phyloP scores from a whole-genome alignment of 2,888 invertebrate genomes.

The Sclerodermus sp. region DNA sequence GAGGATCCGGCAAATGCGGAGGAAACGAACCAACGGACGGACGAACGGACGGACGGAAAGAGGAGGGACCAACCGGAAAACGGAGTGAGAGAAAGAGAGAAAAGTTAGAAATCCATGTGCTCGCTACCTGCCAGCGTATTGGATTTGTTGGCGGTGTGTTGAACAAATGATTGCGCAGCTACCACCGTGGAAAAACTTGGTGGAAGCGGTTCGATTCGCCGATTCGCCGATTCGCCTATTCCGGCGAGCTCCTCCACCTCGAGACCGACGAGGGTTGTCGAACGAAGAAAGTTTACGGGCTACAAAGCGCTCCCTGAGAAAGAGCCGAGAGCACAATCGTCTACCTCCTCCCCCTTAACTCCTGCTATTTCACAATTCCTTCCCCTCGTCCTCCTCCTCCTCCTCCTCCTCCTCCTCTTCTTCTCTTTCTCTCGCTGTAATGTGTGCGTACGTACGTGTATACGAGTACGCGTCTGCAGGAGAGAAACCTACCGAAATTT shows the following conservation, averaged over 20 bases:
- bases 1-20: slow-evolving; percentile 5
- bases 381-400: not conserved
- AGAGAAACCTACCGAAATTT: slow-evolving; percentile 11
- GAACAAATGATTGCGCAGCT: slow-evolving; percentile 52
- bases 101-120: slow-evolving; percentile 23
- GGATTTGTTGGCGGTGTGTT: slow-evolving; percentile 54
- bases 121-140: slow-evolving; percentile 33
- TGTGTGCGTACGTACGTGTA: slow-evolving; percentile 2
- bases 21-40: slow-evolving; percentile 1
- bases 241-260: slow-evolving; percentile 20
- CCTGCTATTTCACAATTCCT: not conserved
- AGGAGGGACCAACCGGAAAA: not conserved
- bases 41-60: too few species aligned
- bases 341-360: slow-evolving; percentile 8
- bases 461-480: not conserved
- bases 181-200: slow-evolving; percentile 45
- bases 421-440: slow-evolving; percentile 2
- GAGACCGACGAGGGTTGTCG: slow-evolving; percentile 30
- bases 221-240: slow-evolving; percentile 24
- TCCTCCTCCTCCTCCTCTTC: slow-evolving; percentile 8
- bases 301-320: slow-evolving; percentile 32
- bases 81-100: not conserved
- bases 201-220: slow-evolving; percentile 25
- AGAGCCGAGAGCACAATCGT: slow-evolving; percentile 26
- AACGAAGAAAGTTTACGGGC: slow-evolving; percentile 38